Evolutionary conservation across 2,888 invertebrate species (phyloP).

Genomic region (Frankliniella fusca): DNA sequence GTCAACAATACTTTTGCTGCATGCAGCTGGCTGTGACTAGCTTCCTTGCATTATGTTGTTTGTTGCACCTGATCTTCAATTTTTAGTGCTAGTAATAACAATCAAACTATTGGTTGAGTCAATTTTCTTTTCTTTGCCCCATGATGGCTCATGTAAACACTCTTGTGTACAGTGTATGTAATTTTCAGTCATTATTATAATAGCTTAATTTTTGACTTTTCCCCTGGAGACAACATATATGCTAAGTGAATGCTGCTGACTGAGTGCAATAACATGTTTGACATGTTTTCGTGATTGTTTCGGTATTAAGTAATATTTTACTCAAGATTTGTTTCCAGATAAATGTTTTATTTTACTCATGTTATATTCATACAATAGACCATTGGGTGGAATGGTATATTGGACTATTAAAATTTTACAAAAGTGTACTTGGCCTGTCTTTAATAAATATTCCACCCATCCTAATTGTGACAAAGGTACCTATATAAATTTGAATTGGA

Average conservation of each 20-base stretch:
- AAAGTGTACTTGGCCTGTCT: not conserved
- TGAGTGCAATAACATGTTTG: too few relatives aligned
- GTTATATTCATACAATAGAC: not conserved
- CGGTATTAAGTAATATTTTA: not conserved
- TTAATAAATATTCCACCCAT: not conserved
- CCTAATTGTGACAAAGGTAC: too few relatives aligned
- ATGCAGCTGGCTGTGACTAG: not conserved
- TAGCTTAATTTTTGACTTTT: too few relatives aligned
- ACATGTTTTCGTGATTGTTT: not conserved
- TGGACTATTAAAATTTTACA: not conserved
- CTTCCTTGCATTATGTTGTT: not conserved
- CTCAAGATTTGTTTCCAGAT: not conserved
- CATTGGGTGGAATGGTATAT: too few relatives aligned
- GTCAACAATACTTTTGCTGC: too few relatives aligned
- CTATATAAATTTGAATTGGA: too few relatives aligned
- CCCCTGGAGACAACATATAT: too few relatives aligned
- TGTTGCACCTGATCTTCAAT: not conserved
- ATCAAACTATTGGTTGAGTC: not conserved
- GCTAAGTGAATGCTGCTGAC: too few relatives aligned
- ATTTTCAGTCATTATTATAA: not conserved
- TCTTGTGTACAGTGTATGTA: not conserved
- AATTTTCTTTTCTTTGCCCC: constrained; percentile 11
- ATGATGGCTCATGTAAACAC: not conserved
- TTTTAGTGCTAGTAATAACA: not conserved
- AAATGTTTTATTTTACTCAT: not conserved